Conservation (phyloP, 2,113 vertebrate genomes). For the Dolichotis patagonum region DNA sequence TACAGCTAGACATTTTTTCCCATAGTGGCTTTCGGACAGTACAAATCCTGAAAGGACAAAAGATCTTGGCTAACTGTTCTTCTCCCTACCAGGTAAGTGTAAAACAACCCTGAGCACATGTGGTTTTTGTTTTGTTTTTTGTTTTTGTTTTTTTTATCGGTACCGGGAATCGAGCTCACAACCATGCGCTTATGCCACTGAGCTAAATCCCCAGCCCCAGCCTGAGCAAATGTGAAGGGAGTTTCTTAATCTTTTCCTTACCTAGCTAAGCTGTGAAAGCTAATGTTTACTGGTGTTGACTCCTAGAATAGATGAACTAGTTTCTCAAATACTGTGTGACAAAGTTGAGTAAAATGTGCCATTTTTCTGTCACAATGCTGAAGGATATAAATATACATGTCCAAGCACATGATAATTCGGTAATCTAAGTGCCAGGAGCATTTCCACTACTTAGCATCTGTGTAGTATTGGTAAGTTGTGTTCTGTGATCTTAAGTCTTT, state of each 20-base stretch:
- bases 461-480: neutral
- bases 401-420: neutral
- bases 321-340: constrained; percentile 62
- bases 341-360: constrained; percentile 42
- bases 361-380: constrained; percentile 37
- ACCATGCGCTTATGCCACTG: too few species aligned
- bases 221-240: neutral
- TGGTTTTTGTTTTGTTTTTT: too few species aligned
- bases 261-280: neutral
- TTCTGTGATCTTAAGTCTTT: constrained; percentile 15
- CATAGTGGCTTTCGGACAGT: constrained; percentile 85
- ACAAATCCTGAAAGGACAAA: constrained; percentile 86
- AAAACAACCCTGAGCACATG: neutral
- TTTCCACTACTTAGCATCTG: neutral
- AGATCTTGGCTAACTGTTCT: constrained; percentile 85
- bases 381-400: neutral
- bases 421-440: neutral
- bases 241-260: constrained; percentile 37
- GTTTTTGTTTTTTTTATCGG: too few species aligned
- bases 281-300: constrained; percentile 28
- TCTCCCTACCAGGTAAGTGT: constrained; percentile 90
- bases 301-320: constrained; percentile 52
- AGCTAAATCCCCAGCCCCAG: too few species aligned
- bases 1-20: constrained; percentile 80
- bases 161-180: too few species aligned